Base-by-base conservation (phyloP, 2,797 vertebrate genomes). In the Rhodeus uyekii region DNA sequence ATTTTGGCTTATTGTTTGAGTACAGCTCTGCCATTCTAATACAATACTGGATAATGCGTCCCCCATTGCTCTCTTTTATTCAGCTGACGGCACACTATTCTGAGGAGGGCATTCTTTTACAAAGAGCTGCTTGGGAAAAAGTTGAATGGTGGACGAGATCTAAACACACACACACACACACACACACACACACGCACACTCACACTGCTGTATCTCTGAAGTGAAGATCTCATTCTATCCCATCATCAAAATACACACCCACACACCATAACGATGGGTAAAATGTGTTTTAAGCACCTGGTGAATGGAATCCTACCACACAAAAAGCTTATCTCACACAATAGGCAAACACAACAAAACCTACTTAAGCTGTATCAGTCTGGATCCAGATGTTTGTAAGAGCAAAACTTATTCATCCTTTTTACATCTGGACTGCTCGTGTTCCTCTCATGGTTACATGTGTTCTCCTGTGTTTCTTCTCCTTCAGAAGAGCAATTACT, bases 81-180 rank as follows among this genome's bases (percentile, higher is more conserved):
- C 86, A 84, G 91, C 92, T 93, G 92, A 93, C 91, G 74, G 84
- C 84, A 88, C 87, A 85, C 83, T 91, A 90, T 92, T 90, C 84
- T 55, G 36, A 72, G 74, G 29, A 64, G 55, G 69, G 86, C 46
- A 61, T 86, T 83, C 80, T 80, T 68, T 44, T 42, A 86, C 75
- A 86, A 90, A 89, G 80, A 89, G 89, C 89, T 90, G 89, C 91
- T 80, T 76, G 67, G 82, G 50, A 72, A 78, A 78, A 80, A 29
- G n/a, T 24, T 85, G 58, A 65, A 79, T 68, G 83, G 78, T 81
- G 80, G 81, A 73, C n/a, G 7, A 27, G 34, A 84, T 86, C 86
- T 87, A 88, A 85, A 72, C 85, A 90, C 64, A 71, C 64, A 39
- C 27, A 27, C n/a, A n/a, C n/a, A n/a, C n/a, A n/a, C n/a, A n/a